Conservation (phyloP, 2,888 invertebrate genomes). For the Apotomis capreana region DNA sequence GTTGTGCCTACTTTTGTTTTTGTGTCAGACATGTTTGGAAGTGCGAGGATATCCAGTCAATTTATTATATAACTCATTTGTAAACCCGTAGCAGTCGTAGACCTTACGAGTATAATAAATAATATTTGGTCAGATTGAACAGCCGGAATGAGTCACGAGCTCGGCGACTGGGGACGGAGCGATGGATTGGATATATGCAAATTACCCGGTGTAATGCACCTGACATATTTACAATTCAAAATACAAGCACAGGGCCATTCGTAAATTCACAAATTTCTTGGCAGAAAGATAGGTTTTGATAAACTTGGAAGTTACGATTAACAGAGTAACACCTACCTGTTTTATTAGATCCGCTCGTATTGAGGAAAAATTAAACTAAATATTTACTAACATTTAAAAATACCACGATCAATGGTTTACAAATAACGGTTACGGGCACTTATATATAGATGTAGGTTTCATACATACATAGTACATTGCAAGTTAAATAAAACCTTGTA, state of each 20-base stretch:
- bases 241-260: background rate
- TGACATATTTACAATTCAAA: conserved; percentile 39
- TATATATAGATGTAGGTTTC: no score
- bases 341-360: background rate
- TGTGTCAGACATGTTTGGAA: background rate
- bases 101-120: background rate
- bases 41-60: background rate
- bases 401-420: conserved; percentile 16
- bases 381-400: conserved; percentile 28
- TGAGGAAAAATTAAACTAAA: conserved; percentile 13
- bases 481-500: background rate
- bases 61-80: background rate
- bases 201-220: conserved; percentile 56
- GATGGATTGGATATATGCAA: conserved; percentile 56
- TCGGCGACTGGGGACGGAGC: conserved; percentile 38
- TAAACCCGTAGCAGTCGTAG: background rate
- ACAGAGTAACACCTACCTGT: background rate
- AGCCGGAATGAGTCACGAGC: conserved; percentile 15
- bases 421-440: background rate
- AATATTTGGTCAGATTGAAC: conserved; percentile 8
- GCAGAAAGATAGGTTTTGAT: no score
- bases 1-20: no score
- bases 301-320: background rate
- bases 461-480: no score
- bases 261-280: background rate